These are phyloP conservation scores for Blera fallax DNA, from an alignment of 2,888 invertebrate genomes.

Conservation along the genomic window DNA sequence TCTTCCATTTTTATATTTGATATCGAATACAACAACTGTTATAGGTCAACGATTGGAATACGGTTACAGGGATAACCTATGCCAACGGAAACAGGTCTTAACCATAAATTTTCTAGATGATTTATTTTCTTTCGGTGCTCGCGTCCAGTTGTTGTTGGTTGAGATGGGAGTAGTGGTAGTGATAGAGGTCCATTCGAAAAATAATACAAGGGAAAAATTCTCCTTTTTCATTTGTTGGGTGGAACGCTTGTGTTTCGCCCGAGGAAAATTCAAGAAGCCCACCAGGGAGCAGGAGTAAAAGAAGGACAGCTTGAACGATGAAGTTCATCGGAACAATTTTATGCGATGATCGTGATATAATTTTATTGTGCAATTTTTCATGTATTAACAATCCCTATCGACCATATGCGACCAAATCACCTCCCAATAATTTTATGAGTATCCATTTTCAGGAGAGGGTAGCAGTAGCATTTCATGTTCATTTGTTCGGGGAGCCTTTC, in stretches of 20 bases:
- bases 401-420: constrained; percentile 65
- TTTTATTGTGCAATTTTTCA: constrained; percentile 64
- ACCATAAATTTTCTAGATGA: constrained; percentile 68
- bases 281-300: not conserved
- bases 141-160: constrained; percentile 38
- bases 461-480: not conserved
- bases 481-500: constrained; percentile 1
- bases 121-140: constrained; percentile 51
- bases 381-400: constrained; percentile 60
- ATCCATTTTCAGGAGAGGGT: constrained; percentile 9
- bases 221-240: constrained; percentile 32
- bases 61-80: constrained; percentile 64
- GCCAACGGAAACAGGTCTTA: constrained; percentile 64
- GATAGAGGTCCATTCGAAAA: constrained; percentile 9
- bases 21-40: constrained; percentile 56
- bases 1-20: constrained; percentile 20
- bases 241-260: not conserved
- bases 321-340: constrained; percentile 61
- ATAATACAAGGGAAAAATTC: constrained; percentile 4
- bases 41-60: constrained; percentile 67
- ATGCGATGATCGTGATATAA: constrained; percentile 69
- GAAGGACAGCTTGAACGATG: constrained; percentile 39
- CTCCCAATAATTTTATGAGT: constrained; percentile 63
- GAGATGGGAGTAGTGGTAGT: not conserved
- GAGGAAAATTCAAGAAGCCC: constrained; percentile 34